phyloP scores from a whole-genome alignment of 1,140 invertebrate genomes.

The Eufriesea mexicana region DNA sequence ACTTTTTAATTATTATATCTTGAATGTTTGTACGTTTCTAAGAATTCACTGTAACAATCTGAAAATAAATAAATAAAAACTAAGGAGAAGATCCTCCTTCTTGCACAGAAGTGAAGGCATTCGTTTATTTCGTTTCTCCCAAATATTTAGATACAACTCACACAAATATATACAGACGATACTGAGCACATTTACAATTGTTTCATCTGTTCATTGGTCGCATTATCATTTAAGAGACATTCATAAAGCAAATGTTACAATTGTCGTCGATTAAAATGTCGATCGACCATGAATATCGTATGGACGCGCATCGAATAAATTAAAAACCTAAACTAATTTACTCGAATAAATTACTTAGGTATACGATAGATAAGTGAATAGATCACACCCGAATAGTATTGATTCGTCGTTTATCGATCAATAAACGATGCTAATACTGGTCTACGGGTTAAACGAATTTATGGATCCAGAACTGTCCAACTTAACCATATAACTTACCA shows the following conservation, averaged over 20 bases:
- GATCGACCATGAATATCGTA: constrained; percentile 31
- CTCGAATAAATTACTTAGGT: constrained; percentile 77
- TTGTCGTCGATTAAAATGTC: constrained; percentile 22
- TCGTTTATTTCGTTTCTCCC: constrained; percentile 59
- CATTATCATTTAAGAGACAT: constrained; percentile 60
- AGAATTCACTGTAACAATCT: neutral
- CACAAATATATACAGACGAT: constrained; percentile 77
- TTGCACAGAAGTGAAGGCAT: constrained; percentile 60
- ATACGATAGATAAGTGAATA: constrained; percentile 71
- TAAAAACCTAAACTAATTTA: constrained; percentile 73
- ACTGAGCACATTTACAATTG: constrained; percentile 77
- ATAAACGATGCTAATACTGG: constrained; percentile 77
- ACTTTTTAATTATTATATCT: neutral
- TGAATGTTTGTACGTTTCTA: neutral
- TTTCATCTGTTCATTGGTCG: constrained; percentile 61
- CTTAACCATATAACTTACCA: constrained; percentile 33
- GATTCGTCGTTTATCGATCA: constrained; percentile 67
- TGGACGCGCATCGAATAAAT: constrained; percentile 59
- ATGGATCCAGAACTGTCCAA: constrained; percentile 19
- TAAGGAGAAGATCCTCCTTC: neutral
- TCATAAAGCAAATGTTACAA: constrained; percentile 56
- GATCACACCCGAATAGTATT: constrained; percentile 66
- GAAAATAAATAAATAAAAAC: neutral
- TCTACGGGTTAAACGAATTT: constrained; percentile 49
- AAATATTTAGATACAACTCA: constrained; percentile 72